These are phyloP conservation scores for Steinernema hermaphroditum DNA, from an alignment of 2,888 invertebrate species.

Conservation along the genomic window DNA sequence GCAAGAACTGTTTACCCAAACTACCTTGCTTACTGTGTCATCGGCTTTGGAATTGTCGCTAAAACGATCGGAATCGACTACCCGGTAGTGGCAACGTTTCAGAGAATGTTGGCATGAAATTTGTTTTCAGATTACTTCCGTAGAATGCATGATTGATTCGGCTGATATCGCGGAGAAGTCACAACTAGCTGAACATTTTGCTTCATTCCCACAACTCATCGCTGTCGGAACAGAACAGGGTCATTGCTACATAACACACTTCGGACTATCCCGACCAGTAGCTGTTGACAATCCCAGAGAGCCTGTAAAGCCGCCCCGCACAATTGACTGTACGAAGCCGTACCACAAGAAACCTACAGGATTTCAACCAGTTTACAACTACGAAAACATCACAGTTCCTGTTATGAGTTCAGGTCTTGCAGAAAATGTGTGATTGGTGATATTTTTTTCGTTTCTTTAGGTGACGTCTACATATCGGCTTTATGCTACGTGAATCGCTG, in stretches of 20 bases:
- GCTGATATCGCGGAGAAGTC: background rate
- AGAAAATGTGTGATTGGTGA: background rate
- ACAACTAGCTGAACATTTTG: background rate
- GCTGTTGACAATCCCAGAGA: background rate
- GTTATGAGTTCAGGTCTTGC: background rate
- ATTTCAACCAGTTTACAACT: conserved; percentile 5
- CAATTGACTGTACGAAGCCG: conserved; percentile 1
- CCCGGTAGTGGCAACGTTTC: too few relatives aligned
- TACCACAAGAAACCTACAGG: conserved; percentile 6
- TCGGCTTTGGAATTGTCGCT: background rate
- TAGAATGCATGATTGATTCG: background rate
- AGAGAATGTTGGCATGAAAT: background rate
- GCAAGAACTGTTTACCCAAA: background rate
- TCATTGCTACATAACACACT: conserved; percentile 15
- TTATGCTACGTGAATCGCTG: conserved; percentile 38
- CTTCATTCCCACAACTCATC: background rate
- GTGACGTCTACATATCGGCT: conserved; percentile 40
- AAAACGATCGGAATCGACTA: conserved; percentile 17
- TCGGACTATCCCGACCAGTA: background rate
- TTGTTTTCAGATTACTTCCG: background rate
- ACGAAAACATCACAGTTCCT: background rate
- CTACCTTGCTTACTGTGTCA: conserved; percentile 6
- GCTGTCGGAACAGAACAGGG: background rate
- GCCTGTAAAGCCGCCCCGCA: conserved; percentile 10
- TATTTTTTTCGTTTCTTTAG: conserved; percentile 32